Evolutionary conservation across 2,113 vertebrate genomes (phyloP).

Genomic region (Eptesicus fuscus): DNA sequence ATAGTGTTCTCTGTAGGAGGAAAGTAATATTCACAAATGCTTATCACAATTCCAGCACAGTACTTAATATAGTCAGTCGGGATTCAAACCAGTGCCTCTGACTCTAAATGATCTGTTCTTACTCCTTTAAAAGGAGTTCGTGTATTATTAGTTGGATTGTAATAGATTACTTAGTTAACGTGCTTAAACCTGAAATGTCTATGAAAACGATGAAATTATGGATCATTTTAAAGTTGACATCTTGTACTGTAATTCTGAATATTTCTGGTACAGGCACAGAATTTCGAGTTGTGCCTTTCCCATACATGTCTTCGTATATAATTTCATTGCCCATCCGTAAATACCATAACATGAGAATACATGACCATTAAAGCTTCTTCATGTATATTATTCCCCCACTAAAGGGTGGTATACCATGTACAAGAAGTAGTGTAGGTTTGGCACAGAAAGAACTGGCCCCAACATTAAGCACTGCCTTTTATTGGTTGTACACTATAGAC

Average conservation of each 20-base stretch:
- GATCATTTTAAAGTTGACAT: not conserved
- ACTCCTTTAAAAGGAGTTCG: not conserved
- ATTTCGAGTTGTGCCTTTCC: not conserved
- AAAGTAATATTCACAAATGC: not conserved
- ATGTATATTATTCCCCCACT: not conserved
- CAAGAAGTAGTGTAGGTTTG: not conserved
- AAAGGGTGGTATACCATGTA: not conserved
- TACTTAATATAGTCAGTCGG: not conserved
- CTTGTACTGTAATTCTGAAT: not conserved
- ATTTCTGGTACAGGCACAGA: not conserved
- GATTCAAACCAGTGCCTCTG: not conserved
- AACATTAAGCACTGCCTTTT: not conserved
- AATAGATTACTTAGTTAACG: not conserved
- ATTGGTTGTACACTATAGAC: not conserved
- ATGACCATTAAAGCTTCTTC: not conserved
- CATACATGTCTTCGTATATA: not conserved
- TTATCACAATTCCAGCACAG: not conserved
- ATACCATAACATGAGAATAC: not conserved
- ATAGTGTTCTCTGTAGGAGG: not conserved
- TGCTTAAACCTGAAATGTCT: not conserved
- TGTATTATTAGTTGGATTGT: not conserved
- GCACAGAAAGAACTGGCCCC: not conserved
- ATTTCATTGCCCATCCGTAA: not conserved
- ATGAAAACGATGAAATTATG: not conserved
- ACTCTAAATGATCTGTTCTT: not conserved